Conservation (phyloP, 2,888 invertebrate genomes). For the Hydraecia micacea region DNA sequence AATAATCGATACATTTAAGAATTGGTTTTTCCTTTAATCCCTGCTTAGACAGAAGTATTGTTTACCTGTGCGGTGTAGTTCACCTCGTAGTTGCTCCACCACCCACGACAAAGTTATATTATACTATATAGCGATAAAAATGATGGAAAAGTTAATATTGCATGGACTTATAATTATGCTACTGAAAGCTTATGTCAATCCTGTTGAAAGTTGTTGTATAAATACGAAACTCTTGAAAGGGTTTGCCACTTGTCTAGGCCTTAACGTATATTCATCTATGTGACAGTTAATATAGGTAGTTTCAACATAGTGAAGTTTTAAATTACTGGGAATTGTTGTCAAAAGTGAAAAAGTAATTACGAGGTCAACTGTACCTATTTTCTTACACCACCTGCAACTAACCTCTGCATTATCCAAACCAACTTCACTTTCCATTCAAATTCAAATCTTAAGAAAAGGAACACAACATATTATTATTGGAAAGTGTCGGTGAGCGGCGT, state of each 20-base stretch:
- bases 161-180: background rate
- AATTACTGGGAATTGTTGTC: too few relatives aligned
- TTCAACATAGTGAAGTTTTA: background rate
- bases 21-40: background rate
- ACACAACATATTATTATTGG: conserved; percentile 72
- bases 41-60: background rate
- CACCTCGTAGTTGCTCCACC: background rate
- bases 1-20: background rate
- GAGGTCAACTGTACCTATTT: background rate
- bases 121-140: background rate
- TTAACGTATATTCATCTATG: background rate
- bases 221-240: background rate
- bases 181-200: background rate
- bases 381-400: background rate
- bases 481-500: conserved; percentile 69
- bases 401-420: background rate
- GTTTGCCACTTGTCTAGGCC: background rate
- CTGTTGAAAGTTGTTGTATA: background rate
- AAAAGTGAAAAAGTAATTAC: background rate
- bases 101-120: background rate
- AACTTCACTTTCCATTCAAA: conserved; percentile 29
- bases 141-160: background rate
- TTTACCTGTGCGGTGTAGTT: background rate
- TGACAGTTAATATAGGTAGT: background rate
- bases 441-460: conserved; percentile 59